These are phyloP conservation scores for Bovichtus variegatus DNA, from an alignment of 2,797 vertebrate species.

Conservation along the genomic window DNA sequence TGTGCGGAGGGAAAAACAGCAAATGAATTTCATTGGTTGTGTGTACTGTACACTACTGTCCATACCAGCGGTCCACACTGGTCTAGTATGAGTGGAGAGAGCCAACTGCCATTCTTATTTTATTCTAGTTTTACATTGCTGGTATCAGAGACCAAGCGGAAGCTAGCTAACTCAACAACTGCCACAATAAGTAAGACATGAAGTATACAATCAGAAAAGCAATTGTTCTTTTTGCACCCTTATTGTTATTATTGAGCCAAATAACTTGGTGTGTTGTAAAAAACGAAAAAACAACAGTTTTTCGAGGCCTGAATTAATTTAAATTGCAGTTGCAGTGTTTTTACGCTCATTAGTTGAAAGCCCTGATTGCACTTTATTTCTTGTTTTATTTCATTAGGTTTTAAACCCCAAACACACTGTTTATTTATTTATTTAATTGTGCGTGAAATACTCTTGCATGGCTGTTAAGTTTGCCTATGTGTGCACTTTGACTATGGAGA, in stretches of 20 bases:
- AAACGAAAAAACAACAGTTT: not conserved
- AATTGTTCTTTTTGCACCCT: too few species aligned
- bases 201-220: too few species aligned
- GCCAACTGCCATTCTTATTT: too few species aligned
- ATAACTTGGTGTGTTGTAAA: conserved; percentile 24
- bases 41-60: not conserved
- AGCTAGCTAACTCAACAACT: not conserved
- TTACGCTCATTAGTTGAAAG: conserved; percentile 40
- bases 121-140: conserved; percentile 2
- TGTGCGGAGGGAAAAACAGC: not conserved
- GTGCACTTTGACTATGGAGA: not conserved
- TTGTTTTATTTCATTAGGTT: conserved; percentile 43
- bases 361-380: conserved; percentile 30
- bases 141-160: not conserved
- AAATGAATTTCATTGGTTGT: not conserved
- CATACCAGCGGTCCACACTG: not conserved
- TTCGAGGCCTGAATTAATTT: conserved; percentile 13
- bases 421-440: conserved; percentile 18
- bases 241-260: conserved; percentile 3
- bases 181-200: not conserved
- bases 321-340: conserved; percentile 40
- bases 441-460: conserved; percentile 23
- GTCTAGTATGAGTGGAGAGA: not conserved
- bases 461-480: not conserved
- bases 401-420: conserved; percentile 15